Percentiles rank a stretch among this genome's conserved stretches.
Conservation (phyloP, 2,888 invertebrate species). For the Lithodes maja region DNA sequence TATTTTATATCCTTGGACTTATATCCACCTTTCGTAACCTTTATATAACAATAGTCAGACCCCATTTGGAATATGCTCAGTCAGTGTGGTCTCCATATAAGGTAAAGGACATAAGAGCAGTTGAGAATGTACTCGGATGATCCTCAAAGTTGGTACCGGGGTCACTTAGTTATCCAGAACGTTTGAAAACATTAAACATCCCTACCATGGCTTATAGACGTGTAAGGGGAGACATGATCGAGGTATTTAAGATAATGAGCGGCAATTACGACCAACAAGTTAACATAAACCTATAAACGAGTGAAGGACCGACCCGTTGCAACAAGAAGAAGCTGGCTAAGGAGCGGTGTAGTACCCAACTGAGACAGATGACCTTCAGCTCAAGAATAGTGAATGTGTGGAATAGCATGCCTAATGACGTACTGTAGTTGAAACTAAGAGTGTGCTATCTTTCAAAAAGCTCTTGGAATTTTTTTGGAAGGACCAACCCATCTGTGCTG, state of each 20-base stretch:
- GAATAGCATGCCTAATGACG: slow-evolving; percentile 14
- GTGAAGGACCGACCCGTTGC: not conserved
- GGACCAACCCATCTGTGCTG: no score
- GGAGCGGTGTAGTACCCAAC: not conserved
- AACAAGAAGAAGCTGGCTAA: not conserved
- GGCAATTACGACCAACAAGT: not conserved
- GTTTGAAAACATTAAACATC: not conserved
- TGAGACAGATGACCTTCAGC: slow-evolving; percentile 13
- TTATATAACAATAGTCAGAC: slow-evolving; percentile 3
- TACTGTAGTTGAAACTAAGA: not conserved
- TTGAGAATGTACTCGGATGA: not conserved
- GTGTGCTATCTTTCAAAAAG: no score
- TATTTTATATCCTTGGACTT: slow-evolving; percentile 1
- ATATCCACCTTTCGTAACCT: not conserved
- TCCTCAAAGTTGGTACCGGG: not conserved
- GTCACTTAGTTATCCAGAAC: slow-evolving; percentile 1
- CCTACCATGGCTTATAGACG: slow-evolving; percentile 6
- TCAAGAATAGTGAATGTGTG: slow-evolving; percentile 23
- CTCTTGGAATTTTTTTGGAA: no score
- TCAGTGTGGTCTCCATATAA: slow-evolving; percentile 8
- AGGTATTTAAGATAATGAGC: not conserved
- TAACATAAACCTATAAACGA: not conserved
- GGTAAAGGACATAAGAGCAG: slow-evolving; percentile 9
- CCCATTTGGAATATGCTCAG: not conserved
- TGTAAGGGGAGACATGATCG: slow-evolving; percentile 11